Evolutionary conservation across 2,797 vertebrate genomes (phyloP).

Genomic region (Otus scops): DNA sequence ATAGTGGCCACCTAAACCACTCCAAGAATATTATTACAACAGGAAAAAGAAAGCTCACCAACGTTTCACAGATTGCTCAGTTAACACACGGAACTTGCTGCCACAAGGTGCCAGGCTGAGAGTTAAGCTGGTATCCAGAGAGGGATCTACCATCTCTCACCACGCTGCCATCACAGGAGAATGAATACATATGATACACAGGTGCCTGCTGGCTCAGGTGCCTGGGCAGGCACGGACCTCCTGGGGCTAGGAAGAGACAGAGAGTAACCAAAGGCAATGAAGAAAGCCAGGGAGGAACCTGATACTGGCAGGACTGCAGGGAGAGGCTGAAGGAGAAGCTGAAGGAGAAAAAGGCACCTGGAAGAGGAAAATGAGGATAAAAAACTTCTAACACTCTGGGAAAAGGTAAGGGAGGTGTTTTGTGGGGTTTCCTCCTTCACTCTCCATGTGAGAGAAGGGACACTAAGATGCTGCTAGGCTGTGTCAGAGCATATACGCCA

Average conservation of each 20-base stretch:
- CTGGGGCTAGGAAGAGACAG: not conserved
- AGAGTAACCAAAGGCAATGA: not conserved
- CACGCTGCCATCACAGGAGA: not conserved
- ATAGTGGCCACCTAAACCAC: not conserved
- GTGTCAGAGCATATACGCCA: not conserved
- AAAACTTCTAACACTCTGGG: not conserved
- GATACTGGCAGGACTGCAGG: not conserved
- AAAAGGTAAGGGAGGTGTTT: not conserved
- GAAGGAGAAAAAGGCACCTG: not conserved
- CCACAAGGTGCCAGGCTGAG: not conserved
- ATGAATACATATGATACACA: not conserved
- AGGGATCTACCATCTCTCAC: not conserved
- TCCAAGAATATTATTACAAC: not conserved
- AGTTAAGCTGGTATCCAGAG: not conserved
- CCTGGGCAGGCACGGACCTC: not conserved
- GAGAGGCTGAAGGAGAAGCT: not conserved
- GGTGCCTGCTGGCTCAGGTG: accelerated
- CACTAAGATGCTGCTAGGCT: not conserved
- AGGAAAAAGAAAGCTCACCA: not conserved
- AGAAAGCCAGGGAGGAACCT: not conserved
- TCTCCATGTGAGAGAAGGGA: not conserved
- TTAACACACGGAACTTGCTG: not conserved
- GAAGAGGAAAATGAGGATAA: not conserved
- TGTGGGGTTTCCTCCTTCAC: not conserved
- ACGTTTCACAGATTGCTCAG: not conserved